These are phyloP conservation scores for Dicrostonyx torquatus DNA, from an alignment of 2,797 vertebrate species.

Conservation along the genomic window DNA sequence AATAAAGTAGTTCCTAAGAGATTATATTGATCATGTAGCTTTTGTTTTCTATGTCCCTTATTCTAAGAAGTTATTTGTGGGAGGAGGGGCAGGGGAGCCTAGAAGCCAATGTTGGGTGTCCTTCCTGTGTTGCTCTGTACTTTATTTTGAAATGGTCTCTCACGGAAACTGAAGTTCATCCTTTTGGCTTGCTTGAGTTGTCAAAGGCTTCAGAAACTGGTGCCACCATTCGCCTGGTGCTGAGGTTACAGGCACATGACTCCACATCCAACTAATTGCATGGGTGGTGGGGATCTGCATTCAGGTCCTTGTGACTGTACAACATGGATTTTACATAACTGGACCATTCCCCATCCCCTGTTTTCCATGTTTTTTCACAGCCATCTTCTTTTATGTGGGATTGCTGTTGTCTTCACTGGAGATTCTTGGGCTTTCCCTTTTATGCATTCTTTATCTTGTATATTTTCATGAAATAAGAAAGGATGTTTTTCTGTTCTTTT, in stretches of 20 bases:
- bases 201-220: background rate
- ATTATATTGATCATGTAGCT: background rate
- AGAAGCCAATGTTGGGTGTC: background rate
- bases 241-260: background rate
- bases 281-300: background rate
- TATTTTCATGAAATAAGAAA: constrained; percentile 71
- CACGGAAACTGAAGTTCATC: background rate
- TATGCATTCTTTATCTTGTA: constrained; percentile 72
- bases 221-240: background rate
- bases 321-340: background rate
- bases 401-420: constrained; percentile 65
- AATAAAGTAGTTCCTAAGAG: background rate
- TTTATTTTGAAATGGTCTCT: background rate
- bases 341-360: background rate
- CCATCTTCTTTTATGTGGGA: constrained; percentile 51
- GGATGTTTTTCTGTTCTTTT: background rate
- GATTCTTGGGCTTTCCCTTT: constrained; percentile 63
- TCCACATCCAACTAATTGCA: background rate
- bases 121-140: background rate
- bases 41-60: background rate
- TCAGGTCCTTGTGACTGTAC: background rate
- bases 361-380: background rate
- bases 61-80: background rate
- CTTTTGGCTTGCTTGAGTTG: background rate
- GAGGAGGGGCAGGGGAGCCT: too few relatives aligned